These are phyloP conservation scores for Battus philenor DNA, from an alignment of 1,140 invertebrate genomes.

Conservation along the genomic window DNA sequence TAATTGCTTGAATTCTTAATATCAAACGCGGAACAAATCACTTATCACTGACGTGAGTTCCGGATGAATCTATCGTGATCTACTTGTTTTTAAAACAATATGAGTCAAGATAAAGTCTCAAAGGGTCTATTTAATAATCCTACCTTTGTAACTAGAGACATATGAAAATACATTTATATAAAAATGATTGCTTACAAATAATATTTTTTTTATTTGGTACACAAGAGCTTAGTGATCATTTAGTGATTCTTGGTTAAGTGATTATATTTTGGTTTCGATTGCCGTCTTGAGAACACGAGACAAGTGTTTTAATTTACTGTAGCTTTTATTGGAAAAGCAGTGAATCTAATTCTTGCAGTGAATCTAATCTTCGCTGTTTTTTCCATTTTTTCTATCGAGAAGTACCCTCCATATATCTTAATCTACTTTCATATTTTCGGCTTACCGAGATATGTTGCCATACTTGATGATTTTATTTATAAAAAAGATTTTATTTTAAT, in stretches of 20 bases:
- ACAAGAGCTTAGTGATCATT: too few species aligned
- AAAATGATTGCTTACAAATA: too few species aligned
- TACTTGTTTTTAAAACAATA: slow-evolving; percentile 49
- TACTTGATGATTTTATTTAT: too few species aligned
- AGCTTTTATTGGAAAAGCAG: not conserved
- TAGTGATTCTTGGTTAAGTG: not conserved
- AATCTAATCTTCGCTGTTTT: too few species aligned
- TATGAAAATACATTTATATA: too few species aligned
- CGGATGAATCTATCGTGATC: slow-evolving; percentile 47
- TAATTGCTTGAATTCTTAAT: slow-evolving; percentile 50
- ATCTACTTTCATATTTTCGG: too few species aligned
- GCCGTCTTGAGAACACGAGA: not conserved
- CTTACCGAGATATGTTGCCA: too few species aligned
- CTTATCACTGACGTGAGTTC: slow-evolving; percentile 32
- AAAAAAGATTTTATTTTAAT: too few species aligned
- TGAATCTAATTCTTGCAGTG: too few species aligned
- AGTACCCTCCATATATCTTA: too few species aligned
- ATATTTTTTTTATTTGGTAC: too few species aligned
- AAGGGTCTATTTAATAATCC: not conserved
- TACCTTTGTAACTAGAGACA: not conserved
- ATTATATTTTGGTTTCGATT: not conserved
- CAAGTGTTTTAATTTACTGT: not conserved
- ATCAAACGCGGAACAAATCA: slow-evolving; percentile 55
- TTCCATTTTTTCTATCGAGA: too few species aligned
- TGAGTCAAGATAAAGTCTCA: slow-evolving; percentile 14